phyloP scores from a whole-genome alignment of 1,140 invertebrate genomes.

The Yoshiicerus persimilis region DNA sequence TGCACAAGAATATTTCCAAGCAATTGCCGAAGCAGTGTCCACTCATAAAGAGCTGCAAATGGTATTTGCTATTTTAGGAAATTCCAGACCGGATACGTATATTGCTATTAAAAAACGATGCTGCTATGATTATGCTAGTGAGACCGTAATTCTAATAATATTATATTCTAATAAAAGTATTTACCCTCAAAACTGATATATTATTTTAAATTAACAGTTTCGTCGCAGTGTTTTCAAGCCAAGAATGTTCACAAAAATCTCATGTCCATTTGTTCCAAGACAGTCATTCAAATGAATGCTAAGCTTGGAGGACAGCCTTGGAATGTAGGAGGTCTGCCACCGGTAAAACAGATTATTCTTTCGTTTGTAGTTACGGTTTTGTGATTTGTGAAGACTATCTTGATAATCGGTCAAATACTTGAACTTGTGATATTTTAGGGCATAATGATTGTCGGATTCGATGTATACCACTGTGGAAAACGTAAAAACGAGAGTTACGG shows the following conservation, averaged over 20 bases:
- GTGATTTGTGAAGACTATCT: not conserved
- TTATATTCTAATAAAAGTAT: not conserved
- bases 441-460: conserved; percentile 85
- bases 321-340: conserved; percentile 68
- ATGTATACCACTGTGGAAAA: conserved; percentile 75
- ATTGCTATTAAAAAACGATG: conserved; percentile 81
- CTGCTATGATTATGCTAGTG: conserved; percentile 62
- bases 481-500: conserved; percentile 63
- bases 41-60: conserved; percentile 51
- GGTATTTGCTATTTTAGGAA: conserved; percentile 67
- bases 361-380: not conserved
- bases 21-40: not conserved
- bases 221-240: conserved; percentile 17
- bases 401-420: not conserved
- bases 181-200: not conserved
- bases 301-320: conserved; percentile 87
- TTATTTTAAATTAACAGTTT: not conserved
- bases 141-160: not conserved
- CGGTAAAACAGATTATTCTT: conserved; percentile 52
- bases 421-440: conserved; percentile 51
- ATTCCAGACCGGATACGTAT: conserved; percentile 71
- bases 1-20: not conserved
- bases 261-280: conserved; percentile 52
- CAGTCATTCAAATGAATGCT: conserved; percentile 71
- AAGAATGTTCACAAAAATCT: not conserved